Percentiles rank a stretch among this genome's conserved stretches.
phyloP scores from a whole-genome alignment of 2,888 invertebrate species.

The Epiblema foenella region DNA sequence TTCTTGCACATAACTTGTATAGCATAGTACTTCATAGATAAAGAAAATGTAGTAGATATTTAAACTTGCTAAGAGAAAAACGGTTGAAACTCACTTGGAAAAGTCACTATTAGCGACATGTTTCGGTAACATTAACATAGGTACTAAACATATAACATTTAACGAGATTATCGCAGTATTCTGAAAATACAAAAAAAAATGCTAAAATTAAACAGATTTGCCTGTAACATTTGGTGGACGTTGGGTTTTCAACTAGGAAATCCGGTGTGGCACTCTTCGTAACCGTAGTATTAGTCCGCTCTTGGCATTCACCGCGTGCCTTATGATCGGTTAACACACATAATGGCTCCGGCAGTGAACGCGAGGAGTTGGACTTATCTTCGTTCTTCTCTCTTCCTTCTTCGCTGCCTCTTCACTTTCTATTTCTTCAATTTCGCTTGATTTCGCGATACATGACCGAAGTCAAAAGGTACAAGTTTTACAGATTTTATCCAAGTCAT shows the following conservation, averaged over 20 bases:
- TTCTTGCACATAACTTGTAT: too few relatives aligned
- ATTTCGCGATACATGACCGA: background rate
- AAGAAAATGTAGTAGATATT: too few relatives aligned
- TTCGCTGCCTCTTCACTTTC: slow-evolving; percentile 28
- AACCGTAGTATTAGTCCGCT: slow-evolving; percentile 87
- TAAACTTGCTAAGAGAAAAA: too few relatives aligned
- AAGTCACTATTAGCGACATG: too few relatives aligned
- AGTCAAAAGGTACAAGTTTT: background rate
- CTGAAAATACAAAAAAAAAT: background rate
- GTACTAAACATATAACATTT: background rate
- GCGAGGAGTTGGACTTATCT: slow-evolving; percentile 92
- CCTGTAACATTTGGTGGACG: background rate
- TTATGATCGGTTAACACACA: slow-evolving; percentile 93
- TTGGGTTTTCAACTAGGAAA: slow-evolving; percentile 2
- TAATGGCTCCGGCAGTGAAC: slow-evolving; percentile 98
- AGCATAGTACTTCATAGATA: too few relatives aligned
- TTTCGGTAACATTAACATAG: too few relatives aligned
- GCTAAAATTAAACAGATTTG: background rate
- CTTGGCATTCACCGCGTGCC: slow-evolving; percentile 99
- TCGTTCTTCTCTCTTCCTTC: slow-evolving; percentile 53
- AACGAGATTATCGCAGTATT: background rate
- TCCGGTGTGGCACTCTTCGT: slow-evolving; percentile 12
- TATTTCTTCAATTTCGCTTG: background rate
- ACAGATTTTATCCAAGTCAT: background rate
- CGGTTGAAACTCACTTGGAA: too few relatives aligned